phyloP scores from a whole-genome alignment of 37 sponge, comb jelly and placozoan species.

The Beroe forskalii region DNA sequence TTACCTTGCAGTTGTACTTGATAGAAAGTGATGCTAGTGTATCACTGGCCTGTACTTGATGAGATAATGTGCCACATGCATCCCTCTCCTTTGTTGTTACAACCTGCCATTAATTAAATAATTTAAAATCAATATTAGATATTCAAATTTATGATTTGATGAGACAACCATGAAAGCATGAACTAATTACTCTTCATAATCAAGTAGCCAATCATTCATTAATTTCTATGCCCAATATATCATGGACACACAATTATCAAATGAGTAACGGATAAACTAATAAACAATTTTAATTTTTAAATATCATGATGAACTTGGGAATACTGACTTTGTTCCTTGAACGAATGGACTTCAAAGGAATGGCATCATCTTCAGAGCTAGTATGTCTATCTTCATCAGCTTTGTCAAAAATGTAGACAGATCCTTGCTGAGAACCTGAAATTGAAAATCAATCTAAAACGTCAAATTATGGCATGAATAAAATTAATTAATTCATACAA shows the following conservation, averaged over 20 bases:
- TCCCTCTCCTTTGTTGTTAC: background rate
- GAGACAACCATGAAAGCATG: too few species aligned
- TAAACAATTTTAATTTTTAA: background rate
- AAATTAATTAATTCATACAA: too few species aligned
- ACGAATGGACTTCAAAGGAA: background rate
- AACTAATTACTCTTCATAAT: too few species aligned
- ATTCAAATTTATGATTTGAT: too few species aligned
- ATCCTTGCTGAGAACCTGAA: slow-evolving; percentile 18
- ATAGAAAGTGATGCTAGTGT: slow-evolving; percentile 26
- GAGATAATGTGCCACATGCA: background rate
- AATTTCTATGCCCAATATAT: background rate
- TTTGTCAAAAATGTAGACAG: slow-evolving; percentile 33
- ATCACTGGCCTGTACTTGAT: background rate
- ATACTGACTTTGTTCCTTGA: slow-evolving; percentile 3
- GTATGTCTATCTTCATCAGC: background rate
- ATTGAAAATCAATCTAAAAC: too few species aligned
- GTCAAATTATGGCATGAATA: too few species aligned
- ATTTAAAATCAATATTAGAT: too few species aligned
- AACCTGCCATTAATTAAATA: background rate
- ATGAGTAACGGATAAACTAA: background rate
- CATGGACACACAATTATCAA: background rate
- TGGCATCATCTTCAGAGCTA: background rate
- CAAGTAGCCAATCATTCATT: background rate
- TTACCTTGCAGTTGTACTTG: slow-evolving; percentile 61
- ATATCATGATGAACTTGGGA: too few species aligned